Evolutionary conservation across 2,888 invertebrate species (phyloP), one percentile per base, ranked within the genome.

Genomic region (Stegana nigrithorax): DNA sequence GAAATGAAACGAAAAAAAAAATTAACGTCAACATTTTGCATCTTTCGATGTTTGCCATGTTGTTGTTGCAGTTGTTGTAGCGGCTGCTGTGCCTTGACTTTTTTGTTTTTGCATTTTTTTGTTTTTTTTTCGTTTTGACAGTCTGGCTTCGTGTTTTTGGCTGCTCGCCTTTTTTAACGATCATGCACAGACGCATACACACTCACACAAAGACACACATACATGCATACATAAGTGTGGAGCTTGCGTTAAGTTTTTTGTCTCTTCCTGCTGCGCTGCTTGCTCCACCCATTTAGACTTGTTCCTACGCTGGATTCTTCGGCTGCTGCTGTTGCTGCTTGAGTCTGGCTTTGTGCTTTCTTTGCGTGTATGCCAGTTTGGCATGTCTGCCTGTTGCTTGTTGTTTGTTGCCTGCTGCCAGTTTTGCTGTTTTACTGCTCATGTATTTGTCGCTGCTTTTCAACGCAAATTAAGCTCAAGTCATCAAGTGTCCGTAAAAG

Each of bases 11-110:
- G 65, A 17, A 17, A 44, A 17, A 44, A 64, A 77, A 59, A 65
- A 73, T 64, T 67, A 79, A 75, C 47, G 50, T 78, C 78, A 75
- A 70, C 72, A 73, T 75, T 78, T 78, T 81, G 80, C 78, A 80
- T 78, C 81, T 79, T 75, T 71, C 77, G 78, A 75, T 70, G 72
- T 67, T 21, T 53, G 53, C 32, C 32, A 32, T 21, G 64, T 58
- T 58, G 58, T 39, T 58, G 70, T 53, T 27, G 44, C n/a, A 21
- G 10, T 26, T 65, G 64, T 45, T 68, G 57, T 63, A 64, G 65
- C 51, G 44, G 65, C 59, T 39, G 66, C 67, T 60, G 62, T 62
- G 65, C 60, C 66, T 63, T 60, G 51, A 39, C 62, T 60, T 45
- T 12, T 19, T 17, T 42, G 45, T 59, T n/a, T 53, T 53, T 17